Conservation (phyloP, 2,113 vertebrate genomes). For the Anoura caudifer region DNA sequence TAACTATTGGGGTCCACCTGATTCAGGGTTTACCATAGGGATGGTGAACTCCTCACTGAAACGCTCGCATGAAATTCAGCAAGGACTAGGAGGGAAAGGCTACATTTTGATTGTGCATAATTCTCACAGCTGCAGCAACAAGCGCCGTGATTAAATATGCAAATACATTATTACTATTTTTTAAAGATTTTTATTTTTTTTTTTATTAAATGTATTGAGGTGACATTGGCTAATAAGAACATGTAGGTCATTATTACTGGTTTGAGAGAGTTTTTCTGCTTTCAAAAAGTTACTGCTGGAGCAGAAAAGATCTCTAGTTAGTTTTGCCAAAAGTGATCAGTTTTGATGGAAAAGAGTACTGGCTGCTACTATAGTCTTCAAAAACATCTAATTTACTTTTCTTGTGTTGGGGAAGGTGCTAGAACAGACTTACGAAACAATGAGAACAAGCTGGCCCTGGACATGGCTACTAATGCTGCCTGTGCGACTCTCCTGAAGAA, state of each 20-base stretch:
- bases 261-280: neutral
- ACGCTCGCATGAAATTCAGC: neutral
- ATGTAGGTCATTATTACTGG: neutral
- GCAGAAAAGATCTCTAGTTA: neutral
- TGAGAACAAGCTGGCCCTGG: constrained; percentile 95
- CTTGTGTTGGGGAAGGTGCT: constrained; percentile 83
- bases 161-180: no score
- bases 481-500: constrained; percentile 94
- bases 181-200: no score
- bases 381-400: constrained; percentile 16
- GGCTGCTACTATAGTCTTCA: neutral
- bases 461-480: constrained; percentile 96
- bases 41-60: neutral
- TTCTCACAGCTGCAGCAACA: neutral
- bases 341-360: neutral
- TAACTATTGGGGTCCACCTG: neutral
- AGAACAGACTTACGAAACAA: constrained; percentile 94
- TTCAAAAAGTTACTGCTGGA: neutral
- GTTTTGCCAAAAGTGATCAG: neutral
- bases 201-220: no score
- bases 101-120: neutral
- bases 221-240: no score
- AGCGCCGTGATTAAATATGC: neutral
- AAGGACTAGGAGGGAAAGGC: neutral
- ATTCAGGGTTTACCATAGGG: neutral